These are phyloP conservation scores for Malurus elegans DNA, from an alignment of 2,113 vertebrate species.

Conservation along the genomic window DNA sequence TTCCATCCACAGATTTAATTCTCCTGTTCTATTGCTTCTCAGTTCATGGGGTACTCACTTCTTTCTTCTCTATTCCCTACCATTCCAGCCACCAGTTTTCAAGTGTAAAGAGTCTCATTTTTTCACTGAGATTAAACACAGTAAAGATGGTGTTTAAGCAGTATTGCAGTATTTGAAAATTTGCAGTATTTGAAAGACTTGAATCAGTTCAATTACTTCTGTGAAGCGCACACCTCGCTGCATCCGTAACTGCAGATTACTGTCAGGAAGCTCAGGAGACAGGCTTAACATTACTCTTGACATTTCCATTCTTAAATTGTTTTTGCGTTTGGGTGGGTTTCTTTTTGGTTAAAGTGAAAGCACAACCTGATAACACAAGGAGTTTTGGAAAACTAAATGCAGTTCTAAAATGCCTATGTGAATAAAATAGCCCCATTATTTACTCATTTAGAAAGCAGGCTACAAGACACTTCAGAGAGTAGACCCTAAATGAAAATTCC, in stretches of 20 bases:
- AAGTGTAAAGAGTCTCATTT: background rate
- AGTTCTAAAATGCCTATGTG: fast-evolving
- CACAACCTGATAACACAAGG: background rate
- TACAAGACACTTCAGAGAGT: background rate
- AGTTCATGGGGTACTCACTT: background rate
- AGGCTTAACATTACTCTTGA: background rate
- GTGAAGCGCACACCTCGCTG: background rate
- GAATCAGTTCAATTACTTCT: background rate
- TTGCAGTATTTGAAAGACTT: background rate
- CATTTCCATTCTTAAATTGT: background rate
- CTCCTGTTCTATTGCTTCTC: background rate
- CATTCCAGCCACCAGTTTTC: background rate
- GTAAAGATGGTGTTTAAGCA: background rate
- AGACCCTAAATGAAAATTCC: background rate
- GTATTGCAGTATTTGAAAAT: background rate
- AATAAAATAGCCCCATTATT: background rate
- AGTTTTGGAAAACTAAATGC: background rate
- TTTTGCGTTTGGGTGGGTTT: background rate
- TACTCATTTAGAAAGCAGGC: background rate
- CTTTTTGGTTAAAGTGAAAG: background rate
- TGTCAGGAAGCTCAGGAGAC: background rate
- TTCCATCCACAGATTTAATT: background rate
- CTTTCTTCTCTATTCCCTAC: background rate
- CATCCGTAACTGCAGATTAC: background rate
- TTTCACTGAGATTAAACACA: background rate